Conservation (phyloP, 2,113 vertebrate genomes). For the Microtus richardsoni region DNA sequence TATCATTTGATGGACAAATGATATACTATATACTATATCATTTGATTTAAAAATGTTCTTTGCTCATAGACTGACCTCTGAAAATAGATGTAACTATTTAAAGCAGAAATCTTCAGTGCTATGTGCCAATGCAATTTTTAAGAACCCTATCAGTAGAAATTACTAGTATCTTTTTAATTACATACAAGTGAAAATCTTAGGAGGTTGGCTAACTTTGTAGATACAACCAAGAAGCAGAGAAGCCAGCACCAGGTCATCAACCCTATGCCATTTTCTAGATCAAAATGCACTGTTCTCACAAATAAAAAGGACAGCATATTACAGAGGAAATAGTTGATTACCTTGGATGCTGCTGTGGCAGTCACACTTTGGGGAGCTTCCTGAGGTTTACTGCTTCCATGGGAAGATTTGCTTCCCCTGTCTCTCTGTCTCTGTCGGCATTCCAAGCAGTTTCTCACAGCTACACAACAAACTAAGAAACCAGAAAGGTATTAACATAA, state of each 20-base stretch:
- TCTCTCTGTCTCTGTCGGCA: conserved; percentile 95
- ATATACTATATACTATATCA: background rate
- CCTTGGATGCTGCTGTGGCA: conserved; percentile 88
- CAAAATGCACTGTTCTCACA: background rate
- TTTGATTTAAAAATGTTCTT: background rate
- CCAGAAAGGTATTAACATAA: conserved; percentile 67
- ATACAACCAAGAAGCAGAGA: background rate
- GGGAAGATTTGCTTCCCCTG: conserved; percentile 86
- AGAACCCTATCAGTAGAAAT: background rate
- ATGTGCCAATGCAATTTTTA: background rate
- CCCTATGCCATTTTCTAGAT: background rate
- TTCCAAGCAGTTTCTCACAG: conserved; percentile 96
- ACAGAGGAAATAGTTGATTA: conserved; percentile 74
- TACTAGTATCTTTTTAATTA: background rate
- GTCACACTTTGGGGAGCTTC: conserved; percentile 89
- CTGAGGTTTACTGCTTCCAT: conserved; percentile 90
- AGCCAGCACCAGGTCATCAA: background rate
- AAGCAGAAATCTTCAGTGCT: background rate
- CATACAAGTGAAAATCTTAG: background rate
- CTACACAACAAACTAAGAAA: conserved; percentile 96
- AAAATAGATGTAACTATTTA: conserved; percentile 1
- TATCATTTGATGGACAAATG: background rate
- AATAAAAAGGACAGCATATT: background rate
- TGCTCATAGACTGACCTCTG: background rate
- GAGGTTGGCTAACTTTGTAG: background rate